phyloP scores from a whole-genome alignment of 2,888 invertebrate genomes.

The Thalpophila matura region DNA sequence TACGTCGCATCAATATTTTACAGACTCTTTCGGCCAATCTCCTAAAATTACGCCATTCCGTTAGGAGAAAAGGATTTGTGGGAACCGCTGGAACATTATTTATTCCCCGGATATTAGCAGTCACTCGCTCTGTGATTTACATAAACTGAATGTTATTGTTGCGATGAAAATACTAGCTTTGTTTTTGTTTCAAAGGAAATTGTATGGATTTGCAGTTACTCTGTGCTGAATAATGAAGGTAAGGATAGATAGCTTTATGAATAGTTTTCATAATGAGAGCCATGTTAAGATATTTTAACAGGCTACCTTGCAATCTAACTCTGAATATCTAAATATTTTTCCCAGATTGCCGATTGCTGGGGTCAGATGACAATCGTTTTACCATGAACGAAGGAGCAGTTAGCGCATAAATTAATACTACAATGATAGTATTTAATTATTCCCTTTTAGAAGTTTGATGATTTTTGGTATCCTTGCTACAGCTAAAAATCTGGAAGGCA shows the following conservation, averaged over 20 bases:
- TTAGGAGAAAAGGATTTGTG: slow-evolving; percentile 71
- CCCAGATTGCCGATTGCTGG: too few species aligned
- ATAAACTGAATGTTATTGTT: slow-evolving; percentile 75
- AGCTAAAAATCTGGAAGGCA: neutral
- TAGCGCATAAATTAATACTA: too few species aligned
- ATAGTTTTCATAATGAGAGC: too few species aligned
- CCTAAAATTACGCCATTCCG: slow-evolving; percentile 56
- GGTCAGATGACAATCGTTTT: too few species aligned
- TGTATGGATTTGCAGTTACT: slow-evolving; percentile 35
- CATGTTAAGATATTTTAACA: too few species aligned
- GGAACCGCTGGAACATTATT: slow-evolving; percentile 74
- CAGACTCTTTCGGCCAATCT: slow-evolving; percentile 63
- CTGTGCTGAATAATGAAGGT: slow-evolving; percentile 16
- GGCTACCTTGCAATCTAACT: neutral
- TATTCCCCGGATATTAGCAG: slow-evolving; percentile 81
- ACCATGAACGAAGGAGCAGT: too few species aligned
- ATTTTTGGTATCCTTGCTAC: too few species aligned
- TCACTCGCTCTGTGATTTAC: slow-evolving; percentile 76
- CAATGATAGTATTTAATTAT: too few species aligned
- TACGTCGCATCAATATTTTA: slow-evolving; percentile 69
- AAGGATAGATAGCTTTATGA: slow-evolving; percentile 37
- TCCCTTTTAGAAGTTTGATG: too few species aligned
- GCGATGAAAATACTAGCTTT: slow-evolving; percentile 50
- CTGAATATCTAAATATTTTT: too few species aligned
- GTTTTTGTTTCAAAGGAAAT: slow-evolving; percentile 53